A percentile compares a stretch with the other conserved stretches of the same genome.
phyloP scores from a whole-genome alignment of 1,140 invertebrate species.

The Drosophila sechellia region DNA sequence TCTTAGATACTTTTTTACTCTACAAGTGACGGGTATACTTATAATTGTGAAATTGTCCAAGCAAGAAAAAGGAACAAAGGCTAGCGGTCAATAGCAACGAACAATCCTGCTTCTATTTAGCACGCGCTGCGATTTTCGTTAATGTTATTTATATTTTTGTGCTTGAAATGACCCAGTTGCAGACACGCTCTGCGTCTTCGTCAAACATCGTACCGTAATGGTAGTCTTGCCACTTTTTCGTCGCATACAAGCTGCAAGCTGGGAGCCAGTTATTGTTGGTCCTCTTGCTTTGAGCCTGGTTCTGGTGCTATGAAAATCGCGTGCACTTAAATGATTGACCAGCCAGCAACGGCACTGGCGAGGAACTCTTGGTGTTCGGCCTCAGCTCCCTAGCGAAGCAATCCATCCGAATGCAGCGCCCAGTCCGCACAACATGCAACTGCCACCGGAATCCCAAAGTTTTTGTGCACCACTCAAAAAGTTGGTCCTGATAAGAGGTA shows the following conservation, averaged over 20 bases:
- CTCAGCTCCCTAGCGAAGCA: slow-evolving; percentile 33
- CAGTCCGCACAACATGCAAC: slow-evolving; percentile 49
- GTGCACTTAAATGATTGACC: slow-evolving; percentile 82
- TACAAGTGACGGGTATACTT: too few species aligned
- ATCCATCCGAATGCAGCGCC: slow-evolving; percentile 7
- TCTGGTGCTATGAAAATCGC: slow-evolving; percentile 56
- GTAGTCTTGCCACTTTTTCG: slow-evolving; percentile 61
- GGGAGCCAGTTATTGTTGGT: slow-evolving; percentile 50
- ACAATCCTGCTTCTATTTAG: slow-evolving; percentile 19
- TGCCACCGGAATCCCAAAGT: slow-evolving; percentile 44
- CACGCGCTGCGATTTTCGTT: slow-evolving; percentile 76
- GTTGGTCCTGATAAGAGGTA: slow-evolving; percentile 38
- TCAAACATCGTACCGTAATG: slow-evolving; percentile 31
- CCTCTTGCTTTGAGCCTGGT: slow-evolving; percentile 25
- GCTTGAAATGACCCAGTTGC: slow-evolving; percentile 66
- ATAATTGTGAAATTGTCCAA: too few species aligned
- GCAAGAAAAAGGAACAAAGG: not conserved
- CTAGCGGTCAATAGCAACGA: not conserved
- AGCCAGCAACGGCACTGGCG: slow-evolving; percentile 36
- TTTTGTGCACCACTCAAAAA: slow-evolving; percentile 43
- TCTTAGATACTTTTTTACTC: too few species aligned
- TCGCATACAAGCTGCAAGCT: slow-evolving; percentile 49
- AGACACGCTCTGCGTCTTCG: slow-evolving; percentile 65
- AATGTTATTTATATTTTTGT: slow-evolving; percentile 78
- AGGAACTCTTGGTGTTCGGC: slow-evolving; percentile 44